These are phyloP conservation scores for Caenorhabditis drosophilae DNA, from an alignment of 2,888 invertebrate genomes.

Conservation along the genomic window DNA sequence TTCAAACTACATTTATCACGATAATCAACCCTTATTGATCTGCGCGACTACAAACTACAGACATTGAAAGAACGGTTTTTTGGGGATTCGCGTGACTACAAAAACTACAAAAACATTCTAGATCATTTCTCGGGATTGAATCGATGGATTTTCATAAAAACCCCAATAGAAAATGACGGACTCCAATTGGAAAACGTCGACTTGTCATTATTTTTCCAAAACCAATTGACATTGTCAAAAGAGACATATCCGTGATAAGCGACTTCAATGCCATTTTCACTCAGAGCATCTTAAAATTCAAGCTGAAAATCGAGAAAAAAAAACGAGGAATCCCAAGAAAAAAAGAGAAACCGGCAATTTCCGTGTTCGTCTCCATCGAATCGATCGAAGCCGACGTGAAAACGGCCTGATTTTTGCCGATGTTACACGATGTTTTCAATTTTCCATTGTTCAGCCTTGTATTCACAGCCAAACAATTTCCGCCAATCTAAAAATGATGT, in stretches of 20 bases:
- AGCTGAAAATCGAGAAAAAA: too few species aligned
- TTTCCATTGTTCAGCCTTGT: too few species aligned
- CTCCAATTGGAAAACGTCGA: slow-evolving; percentile 16
- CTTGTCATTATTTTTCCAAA: slow-evolving; percentile 14
- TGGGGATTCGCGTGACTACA: too few species aligned
- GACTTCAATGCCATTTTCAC: too few species aligned
- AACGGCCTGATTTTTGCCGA: not conserved
- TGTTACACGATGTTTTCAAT: not conserved
- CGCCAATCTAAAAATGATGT: not conserved
- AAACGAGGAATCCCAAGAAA: too few species aligned
- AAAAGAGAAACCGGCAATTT: not conserved
- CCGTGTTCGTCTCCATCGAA: not conserved
- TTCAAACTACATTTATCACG: too few species aligned
- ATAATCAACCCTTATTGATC: too few species aligned
- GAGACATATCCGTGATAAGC: not conserved
- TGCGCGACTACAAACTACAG: too few species aligned
- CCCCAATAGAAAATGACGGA: too few species aligned
- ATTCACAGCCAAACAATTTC: not conserved
- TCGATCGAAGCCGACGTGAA: not conserved
- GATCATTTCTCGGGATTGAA: not conserved
- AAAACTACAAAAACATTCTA: too few species aligned
- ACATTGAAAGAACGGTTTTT: too few species aligned
- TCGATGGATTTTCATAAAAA: not conserved
- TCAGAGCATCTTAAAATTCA: too few species aligned
- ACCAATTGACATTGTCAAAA: not conserved